These are phyloP conservation scores for Pecten maximus DNA, from an alignment of 2,888 invertebrate genomes.

Conservation along the genomic window DNA sequence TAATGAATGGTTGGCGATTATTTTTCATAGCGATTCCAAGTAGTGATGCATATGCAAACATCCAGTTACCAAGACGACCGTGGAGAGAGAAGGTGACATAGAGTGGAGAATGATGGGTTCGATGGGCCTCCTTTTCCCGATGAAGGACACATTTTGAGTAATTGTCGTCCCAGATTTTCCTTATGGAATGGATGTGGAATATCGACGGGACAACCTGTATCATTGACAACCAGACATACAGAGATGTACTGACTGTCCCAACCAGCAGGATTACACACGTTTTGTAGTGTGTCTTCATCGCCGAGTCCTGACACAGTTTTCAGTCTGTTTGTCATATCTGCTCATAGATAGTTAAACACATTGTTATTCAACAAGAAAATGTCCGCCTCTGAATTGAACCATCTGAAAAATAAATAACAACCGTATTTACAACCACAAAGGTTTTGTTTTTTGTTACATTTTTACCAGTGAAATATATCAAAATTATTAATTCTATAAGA, in stretches of 20 bases:
- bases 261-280: background rate
- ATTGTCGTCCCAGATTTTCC: background rate
- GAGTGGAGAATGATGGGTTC: background rate
- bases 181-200: background rate
- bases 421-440: no score
- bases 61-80: conserved; percentile 55
- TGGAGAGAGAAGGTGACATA: conserved; percentile 33
- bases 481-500: no score
- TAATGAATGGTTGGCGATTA: background rate
- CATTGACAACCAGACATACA: background rate
- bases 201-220: background rate
- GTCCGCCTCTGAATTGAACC: background rate
- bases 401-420: background rate
- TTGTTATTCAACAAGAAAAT: background rate
- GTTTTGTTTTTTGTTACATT: no score
- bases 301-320: background rate
- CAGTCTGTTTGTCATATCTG: background rate
- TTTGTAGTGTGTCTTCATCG: background rate
- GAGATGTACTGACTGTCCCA: background rate
- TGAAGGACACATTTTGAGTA: background rate
- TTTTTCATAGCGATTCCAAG: conserved; percentile 48
- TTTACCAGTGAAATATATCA: no score
- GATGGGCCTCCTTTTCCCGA: background rate
- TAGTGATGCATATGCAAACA: conserved; percentile 55
- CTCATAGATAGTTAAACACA: background rate